These are phyloP conservation scores for Zele albiditarsus DNA, from an alignment of 2,888 invertebrate genomes.

Conservation along the genomic window DNA sequence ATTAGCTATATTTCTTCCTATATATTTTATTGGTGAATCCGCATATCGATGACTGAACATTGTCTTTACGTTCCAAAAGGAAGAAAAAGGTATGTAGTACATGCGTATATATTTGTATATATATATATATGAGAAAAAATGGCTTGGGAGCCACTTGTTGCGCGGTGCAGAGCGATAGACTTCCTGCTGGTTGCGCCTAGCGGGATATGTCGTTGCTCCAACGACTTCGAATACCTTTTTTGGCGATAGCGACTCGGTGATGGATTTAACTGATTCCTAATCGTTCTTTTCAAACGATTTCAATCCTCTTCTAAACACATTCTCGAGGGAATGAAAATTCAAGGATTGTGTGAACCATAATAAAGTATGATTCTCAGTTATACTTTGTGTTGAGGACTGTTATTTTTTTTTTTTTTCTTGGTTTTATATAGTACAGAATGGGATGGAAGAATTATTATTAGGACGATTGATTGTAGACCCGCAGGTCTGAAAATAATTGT, in stretches of 20 bases:
- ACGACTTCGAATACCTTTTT: constrained; percentile 63
- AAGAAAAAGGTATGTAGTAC: constrained; percentile 9
- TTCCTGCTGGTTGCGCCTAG: constrained; percentile 64
- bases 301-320: neutral
- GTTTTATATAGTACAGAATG: neutral
- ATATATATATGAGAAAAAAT: constrained; percentile 26
- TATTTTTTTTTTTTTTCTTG: neutral
- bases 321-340: constrained; percentile 9
- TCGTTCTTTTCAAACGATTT: constrained; percentile 57
- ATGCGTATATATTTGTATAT: neutral
- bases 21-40: neutral
- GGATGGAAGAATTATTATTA: constrained; percentile 6
- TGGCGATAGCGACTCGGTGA: constrained; percentile 60
- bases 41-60: too few species aligned
- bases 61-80: neutral
- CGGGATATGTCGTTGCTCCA: constrained; percentile 62
- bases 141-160: constrained; percentile 70
- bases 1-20: too few species aligned
- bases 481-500: constrained; percentile 34
- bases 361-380: constrained; percentile 29
- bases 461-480: neutral
- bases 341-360: constrained; percentile 28
- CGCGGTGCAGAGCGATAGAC: constrained; percentile 57
- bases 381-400: neutral
- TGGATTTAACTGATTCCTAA: constrained; percentile 57